Evolutionary conservation across 2,888 invertebrate genomes (phyloP).

Genomic region (Leucophenga maculata): DNA sequence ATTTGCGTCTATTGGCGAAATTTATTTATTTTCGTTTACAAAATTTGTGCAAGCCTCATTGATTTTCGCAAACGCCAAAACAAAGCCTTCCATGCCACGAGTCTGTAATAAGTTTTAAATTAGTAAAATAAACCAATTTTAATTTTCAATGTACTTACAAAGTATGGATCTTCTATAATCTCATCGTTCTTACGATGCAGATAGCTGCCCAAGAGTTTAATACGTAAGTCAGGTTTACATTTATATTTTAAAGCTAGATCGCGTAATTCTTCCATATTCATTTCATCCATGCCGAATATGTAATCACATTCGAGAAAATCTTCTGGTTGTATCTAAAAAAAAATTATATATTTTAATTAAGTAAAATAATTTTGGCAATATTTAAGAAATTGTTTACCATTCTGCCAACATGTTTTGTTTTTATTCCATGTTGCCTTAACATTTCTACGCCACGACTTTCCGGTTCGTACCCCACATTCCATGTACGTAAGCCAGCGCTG

Average conservation of each 20-base stretch:
- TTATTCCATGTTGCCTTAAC: constrained; percentile 76
- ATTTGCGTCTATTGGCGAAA: neutral
- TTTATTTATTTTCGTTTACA: constrained; percentile 40
- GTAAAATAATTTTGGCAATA: constrained; percentile 38
- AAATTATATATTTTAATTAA: neutral
- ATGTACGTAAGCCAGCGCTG: constrained; percentile 89
- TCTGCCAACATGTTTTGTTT: constrained; percentile 78
- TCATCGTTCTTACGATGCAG: constrained; percentile 81
- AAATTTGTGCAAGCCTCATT: constrained; percentile 55
- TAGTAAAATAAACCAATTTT: neutral
- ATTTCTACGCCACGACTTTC: constrained; percentile 78
- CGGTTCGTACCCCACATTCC: constrained; percentile 87
- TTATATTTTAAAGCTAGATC: constrained; percentile 74
- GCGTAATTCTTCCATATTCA: constrained; percentile 81
- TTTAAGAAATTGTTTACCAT: constrained; percentile 63
- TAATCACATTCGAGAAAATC: constrained; percentile 87
- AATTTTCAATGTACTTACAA: constrained; percentile 76
- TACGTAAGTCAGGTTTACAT: constrained; percentile 77
- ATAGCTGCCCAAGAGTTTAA: constrained; percentile 86
- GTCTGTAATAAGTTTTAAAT: constrained; percentile 47
- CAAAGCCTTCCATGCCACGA: constrained; percentile 59
- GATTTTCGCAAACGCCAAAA: constrained; percentile 59
- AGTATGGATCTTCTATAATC: constrained; percentile 91
- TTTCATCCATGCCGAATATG: constrained; percentile 95
- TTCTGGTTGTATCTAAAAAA: constrained; percentile 76